Conservation (phyloP, 2,113 vertebrate species). For the Albula glossodonta region DNA sequence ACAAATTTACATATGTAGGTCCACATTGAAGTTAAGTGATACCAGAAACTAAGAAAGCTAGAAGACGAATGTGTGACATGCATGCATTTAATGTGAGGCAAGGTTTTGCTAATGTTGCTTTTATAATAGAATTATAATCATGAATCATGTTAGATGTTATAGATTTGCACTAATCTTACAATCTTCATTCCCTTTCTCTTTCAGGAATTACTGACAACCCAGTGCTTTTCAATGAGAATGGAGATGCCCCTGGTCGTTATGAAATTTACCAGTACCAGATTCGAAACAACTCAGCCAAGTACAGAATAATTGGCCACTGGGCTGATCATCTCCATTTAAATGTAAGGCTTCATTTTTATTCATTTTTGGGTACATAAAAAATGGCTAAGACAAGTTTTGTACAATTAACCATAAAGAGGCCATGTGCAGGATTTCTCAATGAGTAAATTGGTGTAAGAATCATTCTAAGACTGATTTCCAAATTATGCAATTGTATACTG, state of each 20-base stretch:
- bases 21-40: too few species aligned
- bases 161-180: not conserved
- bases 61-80: too few species aligned
- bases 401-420: not conserved
- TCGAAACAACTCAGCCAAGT: slow-evolving; percentile 83
- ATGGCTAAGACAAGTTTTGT: not conserved
- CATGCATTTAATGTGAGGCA: too few species aligned
- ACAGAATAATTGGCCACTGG: slow-evolving; percentile 96
- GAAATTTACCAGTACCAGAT: slow-evolving; percentile 98
- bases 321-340: slow-evolving; percentile 87
- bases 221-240: slow-evolving; percentile 94
- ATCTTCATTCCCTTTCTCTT: slow-evolving; percentile 34
- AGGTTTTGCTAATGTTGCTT: not conserved
- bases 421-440: not conserved
- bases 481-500: not conserved
- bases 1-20: too few species aligned
- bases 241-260: slow-evolving; percentile 76
- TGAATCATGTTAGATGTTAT: not conserved
- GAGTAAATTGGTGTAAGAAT: not conserved
- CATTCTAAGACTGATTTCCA: not conserved
- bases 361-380: not conserved
- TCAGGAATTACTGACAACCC: slow-evolving; percentile 93
- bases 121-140: slow-evolving; percentile 4
- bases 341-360: slow-evolving; percentile 68
- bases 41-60: too few species aligned